A percentile compares a stretch with the other conserved stretches of the same genome.
These are phyloP conservation scores for Dynastes hyllus DNA, from an alignment of 2,888 invertebrate species.

Conservation along the genomic window DNA sequence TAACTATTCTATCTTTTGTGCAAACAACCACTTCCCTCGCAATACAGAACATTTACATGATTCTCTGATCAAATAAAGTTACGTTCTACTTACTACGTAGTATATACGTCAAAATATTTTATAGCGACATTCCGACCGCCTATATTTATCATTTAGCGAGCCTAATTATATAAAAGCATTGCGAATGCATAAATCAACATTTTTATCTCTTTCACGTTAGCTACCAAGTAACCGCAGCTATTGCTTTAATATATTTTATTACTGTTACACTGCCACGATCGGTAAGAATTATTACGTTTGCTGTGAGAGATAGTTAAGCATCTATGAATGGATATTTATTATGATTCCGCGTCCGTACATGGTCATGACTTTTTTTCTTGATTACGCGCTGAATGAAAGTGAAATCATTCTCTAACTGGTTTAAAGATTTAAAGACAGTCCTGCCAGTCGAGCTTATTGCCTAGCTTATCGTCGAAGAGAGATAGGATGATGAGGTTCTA, in stretches of 20 bases:
- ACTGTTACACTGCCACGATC: not conserved
- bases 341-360: not conserved
- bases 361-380: slow-evolving; percentile 10
- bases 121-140: not conserved
- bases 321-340: slow-evolving; percentile 35
- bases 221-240: not conserved
- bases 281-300: slow-evolving; percentile 6
- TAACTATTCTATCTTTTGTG: not conserved
- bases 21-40: not conserved
- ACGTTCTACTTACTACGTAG: not conserved
- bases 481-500: not conserved
- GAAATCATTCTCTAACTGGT: slow-evolving; percentile 36
- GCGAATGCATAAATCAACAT: not conserved
- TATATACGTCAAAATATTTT: slow-evolving; percentile 12
- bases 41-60: not conserved
- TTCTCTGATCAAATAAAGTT: slow-evolving; percentile 12
- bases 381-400: slow-evolving; percentile 29
- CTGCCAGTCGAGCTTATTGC: not conserved
- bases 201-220: not conserved
- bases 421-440: not conserved
- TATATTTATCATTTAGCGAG: slow-evolving; percentile 17
- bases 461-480: not conserved
- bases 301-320: slow-evolving; percentile 12
- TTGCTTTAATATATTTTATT: slow-evolving; percentile 12
- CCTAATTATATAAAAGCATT: slow-evolving; percentile 12